phyloP scores from a whole-genome alignment of 2,113 vertebrate species.

The Miniopterus natalensis region DNA sequence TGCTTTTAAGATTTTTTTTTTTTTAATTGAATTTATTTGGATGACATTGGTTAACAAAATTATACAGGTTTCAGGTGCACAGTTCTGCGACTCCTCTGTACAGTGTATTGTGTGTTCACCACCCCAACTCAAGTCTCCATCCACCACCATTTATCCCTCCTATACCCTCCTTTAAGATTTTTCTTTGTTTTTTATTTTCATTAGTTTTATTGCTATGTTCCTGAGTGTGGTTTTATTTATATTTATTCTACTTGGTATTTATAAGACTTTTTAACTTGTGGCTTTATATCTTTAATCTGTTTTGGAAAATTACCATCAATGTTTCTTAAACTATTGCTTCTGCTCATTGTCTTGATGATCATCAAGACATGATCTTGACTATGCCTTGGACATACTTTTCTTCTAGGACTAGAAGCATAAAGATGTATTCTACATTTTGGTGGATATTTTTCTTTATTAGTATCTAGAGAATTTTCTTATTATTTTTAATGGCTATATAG shows the following conservation, averaged over 20 bases:
- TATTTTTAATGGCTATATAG: neutral
- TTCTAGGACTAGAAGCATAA: neutral
- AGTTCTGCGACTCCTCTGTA: neutral
- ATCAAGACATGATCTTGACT: neutral
- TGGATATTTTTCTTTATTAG: neutral
- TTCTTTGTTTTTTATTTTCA: neutral
- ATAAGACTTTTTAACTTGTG: conserved; percentile 3
- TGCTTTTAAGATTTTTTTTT: neutral
- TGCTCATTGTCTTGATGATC: neutral
- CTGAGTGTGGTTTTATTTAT: neutral
- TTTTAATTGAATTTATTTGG: neutral
- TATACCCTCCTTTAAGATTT: neutral
- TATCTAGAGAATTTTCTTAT: neutral
- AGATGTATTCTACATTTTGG: neutral
- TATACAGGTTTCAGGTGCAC: neutral
- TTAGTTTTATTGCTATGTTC: neutral
- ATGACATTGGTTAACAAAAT: neutral
- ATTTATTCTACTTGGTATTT: neutral
- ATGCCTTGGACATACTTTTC: neutral
- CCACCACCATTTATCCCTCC: neutral
- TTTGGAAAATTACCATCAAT: neutral
- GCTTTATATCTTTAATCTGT: neutral
- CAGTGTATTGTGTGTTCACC: neutral
- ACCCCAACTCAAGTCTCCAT: neutral
- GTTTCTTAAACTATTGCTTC: neutral